Base-by-base conservation (phyloP, 1,140 invertebrate genomes). In the Tetramorium simillimum region DNA sequence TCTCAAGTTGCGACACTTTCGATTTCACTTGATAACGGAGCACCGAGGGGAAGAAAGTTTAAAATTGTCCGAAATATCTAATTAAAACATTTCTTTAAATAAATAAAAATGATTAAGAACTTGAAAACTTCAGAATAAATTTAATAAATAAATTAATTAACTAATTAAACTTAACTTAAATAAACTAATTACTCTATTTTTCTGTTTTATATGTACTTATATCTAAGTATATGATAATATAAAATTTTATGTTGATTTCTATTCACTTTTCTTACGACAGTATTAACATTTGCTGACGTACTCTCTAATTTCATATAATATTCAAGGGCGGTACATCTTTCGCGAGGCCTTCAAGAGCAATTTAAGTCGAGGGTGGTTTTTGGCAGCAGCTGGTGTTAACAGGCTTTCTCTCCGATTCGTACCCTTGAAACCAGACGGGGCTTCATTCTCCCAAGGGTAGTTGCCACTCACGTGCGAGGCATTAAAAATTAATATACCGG, bases 341-440 rank as follows among this genome's bases (percentile, higher is more conserved):
- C 24, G 46, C 33, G 28, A 46, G 21, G 21, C 49, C 62, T 88
- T 88, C 78, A 51, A 70, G 80, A 63, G 53, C 53, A 60, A 69
- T 76, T 49, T 63, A 49, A 73, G 43, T 21, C 2, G 37, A 75
- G 51, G 40, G 86, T 78, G 58, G 87, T 86, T 80, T 90, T 90
- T 85, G 78, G 69, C 75, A 91, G 86, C 90, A 91, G 77, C 86
- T 86, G 86, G 86, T 88, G 88, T 91, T 87, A 90, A 91, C 90
- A 86, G 77, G 63, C 43, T 78, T 86, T 78, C 53, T 84, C 49
- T 82, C 69, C 73, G 28, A 85, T 91, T 81, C 69, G 69, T 88
- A 78, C 84, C 90, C 90, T 89, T 69, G 75, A 81, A 85, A 81
- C 53, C 46, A 75, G 87, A 43, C 9, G 33, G 49, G n/a, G 56